Evolutionary conservation across 2,888 invertebrate genomes (phyloP), one percentile per base, ranked within the genome.

Genomic region (Encarsia formosa): DNA sequence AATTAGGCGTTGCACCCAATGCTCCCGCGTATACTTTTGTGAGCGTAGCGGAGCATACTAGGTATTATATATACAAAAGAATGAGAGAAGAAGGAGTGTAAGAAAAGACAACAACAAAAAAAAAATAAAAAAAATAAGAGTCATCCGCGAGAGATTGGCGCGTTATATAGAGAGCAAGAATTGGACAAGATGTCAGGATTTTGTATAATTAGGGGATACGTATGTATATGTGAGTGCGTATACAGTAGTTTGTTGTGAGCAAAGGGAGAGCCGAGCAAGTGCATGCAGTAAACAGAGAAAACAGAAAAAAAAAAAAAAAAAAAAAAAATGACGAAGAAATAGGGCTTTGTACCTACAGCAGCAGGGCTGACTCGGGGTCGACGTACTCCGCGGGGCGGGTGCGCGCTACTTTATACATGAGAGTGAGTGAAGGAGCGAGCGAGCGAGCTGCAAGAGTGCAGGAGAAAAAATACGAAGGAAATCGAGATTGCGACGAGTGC

Each of bases 161-260:
- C n/a, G n/a, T n/a, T 13, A 29, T 29, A 29, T 29, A 29, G 8
- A 9, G 29, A 13, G 29, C 29, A 29, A 29, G 29, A 29, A 47
- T 50, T 37, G 47, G 20, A 43, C 20, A 42, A 44, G 48, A 23
- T 44, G 44, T 54, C 39, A 35, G 46, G 40, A 51, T 41, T 46
- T 46, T 32, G 46, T 43, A 47, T 54, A 54, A 54, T 54, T 48
- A 51, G 44, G 54, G 13, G 38, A 44, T 44, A 48, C 44, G 26
- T 16, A 22, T 26, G 35, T 9, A 13, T 46, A 41, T 35, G 18
- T n/a, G n/a, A n/a, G n/a, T n/a, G n/a, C n/a, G n/a, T n/a, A n/a
- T n/a, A n/a, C n/a, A n/a, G n/a, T n/a, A n/a, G n/a, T n/a, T n/a
- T n/a, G n/a, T n/a, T n/a, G n/a, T n/a, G n/a, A n/a, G n/a, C n/a